Evolutionary conservation across 2,888 invertebrate genomes (phyloP).

Genomic region (Phasia obesa): DNA sequence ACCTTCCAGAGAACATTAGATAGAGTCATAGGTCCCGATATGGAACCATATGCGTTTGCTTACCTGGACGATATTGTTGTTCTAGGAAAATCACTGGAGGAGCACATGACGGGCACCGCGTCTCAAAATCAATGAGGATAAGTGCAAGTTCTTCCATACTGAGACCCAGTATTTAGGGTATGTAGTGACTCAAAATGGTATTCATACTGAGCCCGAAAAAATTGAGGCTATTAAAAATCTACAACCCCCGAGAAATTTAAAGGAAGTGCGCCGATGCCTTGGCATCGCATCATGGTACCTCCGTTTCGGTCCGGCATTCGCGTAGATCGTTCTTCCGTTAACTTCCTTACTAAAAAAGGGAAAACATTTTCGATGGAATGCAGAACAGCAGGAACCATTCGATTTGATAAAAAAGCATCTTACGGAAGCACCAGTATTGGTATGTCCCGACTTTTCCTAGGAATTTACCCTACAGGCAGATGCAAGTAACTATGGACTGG

Average conservation of each 20-base stretch:
- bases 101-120: neutral
- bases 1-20: constrained; percentile 4
- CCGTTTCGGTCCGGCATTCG: too few relatives aligned
- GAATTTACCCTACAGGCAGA: neutral
- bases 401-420: neutral
- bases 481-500: neutral
- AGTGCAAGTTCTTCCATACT: constrained; percentile 3
- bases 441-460: neutral
- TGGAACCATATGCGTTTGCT: constrained; percentile 21
- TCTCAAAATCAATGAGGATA: neutral
- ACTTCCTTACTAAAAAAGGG: neutral
- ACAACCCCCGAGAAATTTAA: neutral
- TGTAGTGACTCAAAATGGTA: neutral
- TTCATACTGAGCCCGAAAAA: constrained; percentile 3
- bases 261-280: neutral
- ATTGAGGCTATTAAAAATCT: neutral
- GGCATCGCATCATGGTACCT: neutral
- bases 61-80: constrained; percentile 17
- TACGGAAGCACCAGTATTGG: neutral
- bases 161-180: neutral
- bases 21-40: neutral
- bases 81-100: neutral
- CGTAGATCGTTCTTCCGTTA: too few relatives aligned
- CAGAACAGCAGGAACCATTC: neutral
- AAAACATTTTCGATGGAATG: neutral